Conservation (phyloP, 2,113 vertebrate species). For the Desmodus rotundus region DNA sequence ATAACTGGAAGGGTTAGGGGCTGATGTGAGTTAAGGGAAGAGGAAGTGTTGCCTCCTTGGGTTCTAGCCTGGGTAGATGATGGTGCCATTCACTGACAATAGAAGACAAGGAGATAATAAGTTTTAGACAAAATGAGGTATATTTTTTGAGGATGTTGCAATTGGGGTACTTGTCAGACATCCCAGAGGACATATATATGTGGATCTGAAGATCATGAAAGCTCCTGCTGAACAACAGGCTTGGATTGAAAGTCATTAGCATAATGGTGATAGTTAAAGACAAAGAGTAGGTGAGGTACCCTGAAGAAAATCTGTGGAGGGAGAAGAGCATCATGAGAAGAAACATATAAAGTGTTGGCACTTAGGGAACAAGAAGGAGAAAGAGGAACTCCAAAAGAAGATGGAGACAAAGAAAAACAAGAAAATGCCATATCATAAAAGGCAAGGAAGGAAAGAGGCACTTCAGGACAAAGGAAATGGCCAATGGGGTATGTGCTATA, state of each 20-base stretch:
- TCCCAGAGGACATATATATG: neutral
- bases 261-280: neutral
- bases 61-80: too few relatives aligned
- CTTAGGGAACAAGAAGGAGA: neutral
- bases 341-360: neutral
- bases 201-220: neutral
- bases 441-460: neutral
- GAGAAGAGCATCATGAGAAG: neutral
- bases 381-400: neutral
- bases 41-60: neutral
- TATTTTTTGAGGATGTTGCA: neutral
- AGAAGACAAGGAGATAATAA: neutral
- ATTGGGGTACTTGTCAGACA: neutral
- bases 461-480: neutral
- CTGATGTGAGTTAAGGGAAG: neutral
- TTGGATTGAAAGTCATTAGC: neutral
- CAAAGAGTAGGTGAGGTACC: neutral
- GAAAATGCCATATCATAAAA: neutral
- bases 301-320: neutral
- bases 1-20: neutral
- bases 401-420: neutral
- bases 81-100: neutral
- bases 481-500: accelerated
- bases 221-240: neutral
- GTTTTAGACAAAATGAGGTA: neutral